These are phyloP conservation scores for Drosophila murphyi DNA, from an alignment of 1,140 invertebrate species.

Conservation along the genomic window DNA sequence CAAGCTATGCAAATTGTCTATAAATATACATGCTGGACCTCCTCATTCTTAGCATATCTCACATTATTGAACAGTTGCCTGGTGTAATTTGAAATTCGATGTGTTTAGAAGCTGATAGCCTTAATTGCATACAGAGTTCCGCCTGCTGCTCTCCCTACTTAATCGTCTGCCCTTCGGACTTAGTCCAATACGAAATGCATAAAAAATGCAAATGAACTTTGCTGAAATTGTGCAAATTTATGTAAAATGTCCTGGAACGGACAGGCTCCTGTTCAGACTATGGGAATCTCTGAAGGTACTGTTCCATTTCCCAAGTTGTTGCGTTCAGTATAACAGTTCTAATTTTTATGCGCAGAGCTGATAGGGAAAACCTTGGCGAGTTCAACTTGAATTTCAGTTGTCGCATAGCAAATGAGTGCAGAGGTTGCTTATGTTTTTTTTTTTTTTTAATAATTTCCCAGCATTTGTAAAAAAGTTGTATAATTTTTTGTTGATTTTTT, in stretches of 20 bases:
- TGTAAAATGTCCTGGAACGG: conserved; percentile 53
- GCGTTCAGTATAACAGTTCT: neutral
- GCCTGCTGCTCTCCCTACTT: neutral
- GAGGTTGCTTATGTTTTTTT: neutral
- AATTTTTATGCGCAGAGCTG: conserved; percentile 15
- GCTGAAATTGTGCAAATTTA: conserved; percentile 66
- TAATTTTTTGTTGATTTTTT: no score
- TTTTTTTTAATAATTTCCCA: neutral
- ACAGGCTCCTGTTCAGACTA: conserved; percentile 5
- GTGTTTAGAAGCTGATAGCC: conserved; percentile 66
- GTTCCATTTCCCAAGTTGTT: conserved; percentile 44
- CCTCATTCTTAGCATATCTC: conserved; percentile 7
- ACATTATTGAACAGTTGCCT: conserved; percentile 37
- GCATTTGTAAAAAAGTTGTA: no score
- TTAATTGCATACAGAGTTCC: conserved; percentile 55
- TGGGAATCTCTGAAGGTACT: conserved; percentile 1
- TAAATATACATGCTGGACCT: neutral
- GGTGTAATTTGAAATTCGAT: conserved; percentile 62
- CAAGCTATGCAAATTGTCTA: neutral
- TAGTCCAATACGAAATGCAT: conserved; percentile 52
- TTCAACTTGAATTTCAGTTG: conserved; percentile 5
- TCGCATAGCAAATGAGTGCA: neutral
- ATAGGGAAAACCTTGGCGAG: neutral
- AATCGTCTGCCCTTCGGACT: conserved; percentile 19
- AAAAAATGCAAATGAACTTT: conserved; percentile 75